Base-by-base conservation (phyloP, 2,113 vertebrate species). In the Colossoma macropomum region DNA sequence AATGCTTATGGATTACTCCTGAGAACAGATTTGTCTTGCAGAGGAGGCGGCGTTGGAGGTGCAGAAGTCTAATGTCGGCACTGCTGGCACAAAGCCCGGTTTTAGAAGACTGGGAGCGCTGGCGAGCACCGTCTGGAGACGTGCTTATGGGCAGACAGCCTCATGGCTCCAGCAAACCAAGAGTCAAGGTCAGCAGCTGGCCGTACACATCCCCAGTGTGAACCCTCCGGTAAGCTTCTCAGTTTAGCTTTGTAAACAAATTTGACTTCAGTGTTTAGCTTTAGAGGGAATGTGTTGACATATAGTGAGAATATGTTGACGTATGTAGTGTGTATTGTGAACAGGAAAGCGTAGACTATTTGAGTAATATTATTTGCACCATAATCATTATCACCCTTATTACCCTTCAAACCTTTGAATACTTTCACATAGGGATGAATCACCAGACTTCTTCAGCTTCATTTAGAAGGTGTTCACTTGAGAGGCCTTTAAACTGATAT, bases 151-250 rank as follows among this genome's bases (percentile, higher is more conserved):
- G 80, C 92, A 92, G 85, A 91, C 94, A 0, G 82, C 85, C 30
- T 84, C 84, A 41, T 89, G 66, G 12, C 88, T 95, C 23, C 92
- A 92, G 82, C 89, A 60, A 0, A 85, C 88, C 77, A 91, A 82
- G 79, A 80, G 75, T 85, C 93, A 88, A 84, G 94, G 95, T 68
- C 91, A 93, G 25, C 85, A 91, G 70, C 78, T 94, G 87, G 92
- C 87, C 63, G 86, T 85, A 79, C 92, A 91, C 92, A 89, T 94
- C 73, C 91, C 92, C 1, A 88, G 92, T 0, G 74, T 91, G 82
- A 84, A 82, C 0, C 84, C 89, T 2, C 17, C 85, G 88, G 88
- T 83, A 82, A 86, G 85, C 45, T 23, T 13, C 30, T 72, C 27
- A 59, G n/a, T 41, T 77, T 28, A 69, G n/a, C 21, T 54, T 23